A percentile compares a stretch with the other conserved stretches of the same genome.
Conservation (phyloP, 1,140 invertebrate genomes). For the Neoseiulus cucumeris region DNA sequence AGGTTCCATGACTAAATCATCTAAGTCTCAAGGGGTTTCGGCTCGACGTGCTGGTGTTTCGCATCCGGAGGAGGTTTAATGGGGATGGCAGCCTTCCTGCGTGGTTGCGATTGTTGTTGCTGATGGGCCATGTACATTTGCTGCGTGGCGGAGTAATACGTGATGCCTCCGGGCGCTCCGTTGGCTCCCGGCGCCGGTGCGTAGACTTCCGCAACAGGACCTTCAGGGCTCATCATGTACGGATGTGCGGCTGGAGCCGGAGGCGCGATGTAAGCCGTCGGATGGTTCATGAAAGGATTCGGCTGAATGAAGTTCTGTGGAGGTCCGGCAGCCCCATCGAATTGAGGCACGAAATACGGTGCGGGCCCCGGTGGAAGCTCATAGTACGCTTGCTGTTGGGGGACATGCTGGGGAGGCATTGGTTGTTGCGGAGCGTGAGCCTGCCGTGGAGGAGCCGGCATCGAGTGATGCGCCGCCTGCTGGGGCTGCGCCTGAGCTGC, state of each 20-base stretch:
- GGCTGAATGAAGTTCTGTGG: not conserved
- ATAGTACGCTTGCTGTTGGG: not conserved
- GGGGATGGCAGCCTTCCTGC: not conserved
- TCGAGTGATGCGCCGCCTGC: not conserved
- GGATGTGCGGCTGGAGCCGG: not conserved
- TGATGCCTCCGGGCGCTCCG: not conserved
- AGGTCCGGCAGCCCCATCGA: not conserved
- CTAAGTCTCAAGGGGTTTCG: no score
- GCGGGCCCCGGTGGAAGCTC: not conserved
- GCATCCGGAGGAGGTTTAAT: not conserved
- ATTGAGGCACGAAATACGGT: not conserved
- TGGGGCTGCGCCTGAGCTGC: not conserved
- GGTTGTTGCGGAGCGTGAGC: not conserved
- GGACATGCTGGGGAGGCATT: no score
- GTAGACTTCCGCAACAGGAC: not conserved
- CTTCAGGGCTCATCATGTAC: not conserved
- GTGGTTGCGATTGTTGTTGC: not conserved
- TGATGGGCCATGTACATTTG: not conserved
- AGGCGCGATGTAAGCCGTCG: not conserved
- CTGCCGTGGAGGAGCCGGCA: not conserved
- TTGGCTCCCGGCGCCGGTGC: not conserved
- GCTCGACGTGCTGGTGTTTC: no score
- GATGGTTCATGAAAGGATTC: not conserved
- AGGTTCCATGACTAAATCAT: no score
- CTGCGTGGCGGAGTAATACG: not conserved